Conservation (phyloP, 92 coral and sea anemone genomes). For the Diadumene lineata region DNA sequence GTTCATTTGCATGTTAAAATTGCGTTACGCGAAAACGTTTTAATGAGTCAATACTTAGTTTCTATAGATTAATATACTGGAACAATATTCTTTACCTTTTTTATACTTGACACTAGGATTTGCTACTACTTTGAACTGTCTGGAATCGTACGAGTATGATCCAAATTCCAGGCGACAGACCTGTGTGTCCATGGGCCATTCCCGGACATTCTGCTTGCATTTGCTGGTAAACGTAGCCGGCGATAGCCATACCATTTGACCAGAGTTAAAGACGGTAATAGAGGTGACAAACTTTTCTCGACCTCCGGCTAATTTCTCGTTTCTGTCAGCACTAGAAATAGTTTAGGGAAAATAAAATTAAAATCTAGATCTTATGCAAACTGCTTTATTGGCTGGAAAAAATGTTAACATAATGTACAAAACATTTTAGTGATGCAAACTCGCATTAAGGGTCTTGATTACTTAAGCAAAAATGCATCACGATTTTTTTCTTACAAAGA, state of each 20-base stretch:
- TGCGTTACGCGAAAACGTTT: too few relatives aligned
- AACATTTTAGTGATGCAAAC: too few relatives aligned
- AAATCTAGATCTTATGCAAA: background rate
- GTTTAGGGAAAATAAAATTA: background rate
- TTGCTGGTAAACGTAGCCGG: conserved; percentile 66
- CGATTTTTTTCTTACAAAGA: too few relatives aligned
- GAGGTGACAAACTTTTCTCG: conserved; percentile 47
- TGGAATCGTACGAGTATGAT: background rate
- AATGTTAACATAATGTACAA: too few relatives aligned
- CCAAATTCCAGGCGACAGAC: conserved; percentile 1
- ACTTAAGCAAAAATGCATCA: too few relatives aligned
- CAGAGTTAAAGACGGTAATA: conserved; percentile 22
- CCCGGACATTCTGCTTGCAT: conserved; percentile 43
- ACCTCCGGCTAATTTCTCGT: conserved; percentile 55
- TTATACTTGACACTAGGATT: background rate
- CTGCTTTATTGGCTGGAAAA: too few relatives aligned
- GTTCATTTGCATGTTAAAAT: too few relatives aligned
- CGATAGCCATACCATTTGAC: conserved; percentile 39
- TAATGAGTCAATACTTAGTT: too few relatives aligned
- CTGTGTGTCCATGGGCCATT: conserved; percentile 67
- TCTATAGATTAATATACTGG: too few relatives aligned
- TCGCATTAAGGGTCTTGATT: too few relatives aligned
- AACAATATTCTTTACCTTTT: conserved; percentile 19
- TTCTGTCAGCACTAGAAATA: conserved; percentile 48
- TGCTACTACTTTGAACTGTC: background rate